Base-by-base conservation (phyloP, 1,140 invertebrate genomes). In the Diuraphis noxia region DNA sequence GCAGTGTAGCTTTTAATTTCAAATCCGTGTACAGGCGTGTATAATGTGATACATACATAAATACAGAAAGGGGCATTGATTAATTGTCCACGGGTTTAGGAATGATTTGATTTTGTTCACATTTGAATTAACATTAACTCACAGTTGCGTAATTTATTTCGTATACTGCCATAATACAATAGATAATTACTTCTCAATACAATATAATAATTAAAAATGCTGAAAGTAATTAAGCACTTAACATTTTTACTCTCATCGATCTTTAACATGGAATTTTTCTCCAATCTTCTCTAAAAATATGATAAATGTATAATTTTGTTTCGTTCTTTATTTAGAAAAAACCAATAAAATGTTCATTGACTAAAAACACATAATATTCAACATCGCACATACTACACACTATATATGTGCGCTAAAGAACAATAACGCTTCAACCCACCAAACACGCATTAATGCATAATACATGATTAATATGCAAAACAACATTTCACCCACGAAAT, bases 381-480 rank as follows among this genome's bases (percentile, higher is more conserved):
- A n/a, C 30, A n/a, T 72, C 30, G 13, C 56, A 72, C 13, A 19
- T 49, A 21, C 46, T 56, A 30, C n/a, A n/a, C n/a, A n/a, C n/a
- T n/a, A 72, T 63, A 46, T 72, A n/a, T 72, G 56, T 17, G n/a
- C 56, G 5, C 19, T 72, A n/a, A 72, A 72, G 56, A 72, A 72
- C 56, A 72, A n/a, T 72, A 72, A 72, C 56, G 56, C 10, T 72
- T n/a, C 30, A 17, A 72, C 30, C 56, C n/a, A 72, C 30, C n/a
- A 72, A 72, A 72, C 30, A 72, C 56, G n/a, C 30, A n/a, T 72
- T n/a, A 72, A 72, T 72, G 30, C 30, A 72, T 72, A n/a, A 72
- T 72, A 34, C 56, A 72, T 72, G 56, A 72, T 72, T 72, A 72
- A 72, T 72, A 72, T 72, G 56, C 56, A n/a, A 72, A 72, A 72